phyloP scores from a whole-genome alignment of 2,888 invertebrate genomes.

The Halictus quadricinctus region DNA sequence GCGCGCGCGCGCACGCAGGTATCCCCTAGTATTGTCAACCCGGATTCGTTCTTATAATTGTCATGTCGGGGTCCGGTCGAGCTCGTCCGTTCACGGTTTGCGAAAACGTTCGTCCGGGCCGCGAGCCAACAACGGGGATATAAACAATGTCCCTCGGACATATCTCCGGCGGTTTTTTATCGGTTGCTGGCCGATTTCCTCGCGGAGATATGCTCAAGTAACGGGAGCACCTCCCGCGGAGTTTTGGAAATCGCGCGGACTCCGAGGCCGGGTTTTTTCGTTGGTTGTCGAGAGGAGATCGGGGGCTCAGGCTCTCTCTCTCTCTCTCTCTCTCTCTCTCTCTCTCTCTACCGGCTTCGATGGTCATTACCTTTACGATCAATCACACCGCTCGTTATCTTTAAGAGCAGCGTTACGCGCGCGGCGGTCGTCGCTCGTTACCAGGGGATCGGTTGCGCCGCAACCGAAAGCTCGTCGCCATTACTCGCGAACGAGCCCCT shows the following conservation, averaged over 20 bases:
- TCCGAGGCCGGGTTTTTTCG: neutral
- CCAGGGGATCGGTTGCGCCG: conserved; percentile 62
- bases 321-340: too few relatives aligned
- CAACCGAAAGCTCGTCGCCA: conserved; percentile 51
- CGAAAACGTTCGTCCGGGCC: neutral
- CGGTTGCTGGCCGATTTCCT: conserved; percentile 17
- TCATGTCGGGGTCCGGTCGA: neutral
- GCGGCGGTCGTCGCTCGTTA: conserved; percentile 70
- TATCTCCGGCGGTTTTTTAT: conserved; percentile 35
- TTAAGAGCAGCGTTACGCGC: conserved; percentile 75
- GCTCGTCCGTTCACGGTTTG: neutral
- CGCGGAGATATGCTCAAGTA: conserved; percentile 31
- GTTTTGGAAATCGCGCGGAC: conserved; percentile 65
- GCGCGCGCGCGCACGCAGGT: neutral
- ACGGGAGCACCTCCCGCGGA: conserved; percentile 65
- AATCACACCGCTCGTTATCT: conserved; percentile 79
- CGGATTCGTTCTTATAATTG: neutral
- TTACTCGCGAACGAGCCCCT: conserved; percentile 49
- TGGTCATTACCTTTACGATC: conserved; percentile 81
- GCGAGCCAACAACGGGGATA: conserved; percentile 26
- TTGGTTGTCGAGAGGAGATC: neutral
- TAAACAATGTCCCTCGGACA: conserved; percentile 38
- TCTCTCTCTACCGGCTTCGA: conserved; percentile 60
- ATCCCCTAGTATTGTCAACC: neutral
- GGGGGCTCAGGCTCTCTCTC: conserved; percentile 38